Evolutionary conservation across 2,797 vertebrate genomes (phyloP).

Genomic region (Odontamblyopus rebecca): DNA sequence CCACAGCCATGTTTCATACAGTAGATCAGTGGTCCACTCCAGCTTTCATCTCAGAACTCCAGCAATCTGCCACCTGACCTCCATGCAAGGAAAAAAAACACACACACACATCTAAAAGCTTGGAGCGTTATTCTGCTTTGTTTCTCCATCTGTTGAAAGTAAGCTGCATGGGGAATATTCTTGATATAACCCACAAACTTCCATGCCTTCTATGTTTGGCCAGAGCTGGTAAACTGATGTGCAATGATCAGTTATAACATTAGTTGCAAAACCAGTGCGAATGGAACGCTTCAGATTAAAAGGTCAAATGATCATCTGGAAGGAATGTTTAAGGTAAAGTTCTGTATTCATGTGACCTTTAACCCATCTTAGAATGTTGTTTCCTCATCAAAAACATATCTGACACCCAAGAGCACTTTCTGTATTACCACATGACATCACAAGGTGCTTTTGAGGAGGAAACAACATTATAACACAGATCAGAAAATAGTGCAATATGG

Average conservation of each 20-base stretch:
- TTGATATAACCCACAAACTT: constrained; percentile 33
- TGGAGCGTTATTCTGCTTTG: constrained; percentile 32
- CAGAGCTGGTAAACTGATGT: constrained; percentile 13
- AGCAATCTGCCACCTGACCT: constrained; percentile 67
- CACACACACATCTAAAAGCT: constrained; percentile 51
- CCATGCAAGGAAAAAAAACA: constrained; percentile 20
- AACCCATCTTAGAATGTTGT: too few species aligned
- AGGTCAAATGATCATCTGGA: too few species aligned
- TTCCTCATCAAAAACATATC: too few species aligned
- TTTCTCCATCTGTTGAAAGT: constrained; percentile 25
- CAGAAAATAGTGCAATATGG: too few species aligned
- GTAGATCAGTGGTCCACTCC: constrained; percentile 61
- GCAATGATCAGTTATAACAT: neutral
- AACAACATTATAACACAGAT: too few species aligned
- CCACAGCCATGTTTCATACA: constrained; percentile 46
- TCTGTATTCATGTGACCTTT: too few species aligned
- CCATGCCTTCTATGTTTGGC: constrained; percentile 36
- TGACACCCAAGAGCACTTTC: too few species aligned
- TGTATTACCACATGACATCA: too few species aligned
- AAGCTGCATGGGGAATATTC: constrained; percentile 11
- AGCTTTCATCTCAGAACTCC: constrained; percentile 68
- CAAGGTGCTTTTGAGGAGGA: too few species aligned
- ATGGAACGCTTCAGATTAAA: neutral
- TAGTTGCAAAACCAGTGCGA: neutral
- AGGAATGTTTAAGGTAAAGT: too few species aligned